Evolutionary conservation across 1,140 invertebrate genomes (phyloP), one percentile per base, ranked within the genome.

Genomic region (Rhopalosiphum maidis): DNA sequence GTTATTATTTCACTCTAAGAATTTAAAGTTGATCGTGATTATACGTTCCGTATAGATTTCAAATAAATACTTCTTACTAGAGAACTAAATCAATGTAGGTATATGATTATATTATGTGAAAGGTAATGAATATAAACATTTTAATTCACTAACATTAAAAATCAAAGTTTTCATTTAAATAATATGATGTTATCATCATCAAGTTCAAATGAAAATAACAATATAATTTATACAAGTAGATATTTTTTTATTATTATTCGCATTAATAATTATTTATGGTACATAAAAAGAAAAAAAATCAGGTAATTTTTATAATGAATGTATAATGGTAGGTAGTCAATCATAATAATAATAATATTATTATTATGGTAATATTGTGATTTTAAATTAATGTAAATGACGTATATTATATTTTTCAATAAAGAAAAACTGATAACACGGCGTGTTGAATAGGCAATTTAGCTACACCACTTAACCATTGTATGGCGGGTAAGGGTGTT

Each of bases 361-460:
- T 18, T n/a, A n/a, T 77, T 77, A 77, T 77, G 60, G 60, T 77
- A 77, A 35, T 77, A 30, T 51, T 18, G 23, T 18, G 60, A 4
- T 77, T 77, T 77, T 77, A 35, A 77, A 77, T 77, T 77, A 77
- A 77, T 77, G 60, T n/a, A 77, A 77, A 77, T 77, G 11, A 77
- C 5, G 60, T 77, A 77, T n/a, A 77, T 15, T 68, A 68, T 77
- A n/a, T n/a, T 77, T 77, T 77, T 77, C 60, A 77, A 77, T 77
- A 77, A 35, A n/a, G 15, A 77, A 35, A 68, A 77, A 77, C n/a
- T 77, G 60, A 77, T 77, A n/a, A 35, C 60, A 77, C 60, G 60
- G 60, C 60, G 60, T 77, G 5, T 77, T 77, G 60, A 77, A 77
- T 77, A 77, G 30, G 60, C 60, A 77, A 77, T 77, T 77, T 77